phyloP scores from a whole-genome alignment of 2,113 vertebrate species.

The Otolemur garnettii region DNA sequence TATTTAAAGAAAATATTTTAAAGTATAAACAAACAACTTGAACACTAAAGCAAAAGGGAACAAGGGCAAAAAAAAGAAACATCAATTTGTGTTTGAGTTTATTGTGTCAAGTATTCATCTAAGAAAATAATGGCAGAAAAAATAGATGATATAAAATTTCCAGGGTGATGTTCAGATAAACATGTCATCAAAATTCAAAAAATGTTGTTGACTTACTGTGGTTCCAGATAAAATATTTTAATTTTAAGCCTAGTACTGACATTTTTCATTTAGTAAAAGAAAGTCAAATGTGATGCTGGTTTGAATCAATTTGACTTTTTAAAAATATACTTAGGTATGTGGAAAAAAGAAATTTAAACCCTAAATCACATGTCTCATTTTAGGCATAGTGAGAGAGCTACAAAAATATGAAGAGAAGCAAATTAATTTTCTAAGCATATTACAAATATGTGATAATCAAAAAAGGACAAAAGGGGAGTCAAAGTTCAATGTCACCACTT shows the following conservation, averaged over 20 bases:
- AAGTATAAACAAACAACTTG: background rate
- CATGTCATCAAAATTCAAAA: background rate
- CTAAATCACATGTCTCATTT: background rate
- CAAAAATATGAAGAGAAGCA: background rate
- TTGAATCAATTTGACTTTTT: background rate
- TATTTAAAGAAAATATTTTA: background rate
- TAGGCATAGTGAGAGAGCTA: background rate
- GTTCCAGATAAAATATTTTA: background rate
- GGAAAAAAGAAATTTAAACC: background rate
- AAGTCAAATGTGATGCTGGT: background rate
- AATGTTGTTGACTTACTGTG: background rate
- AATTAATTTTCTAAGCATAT: slow-evolving; percentile 1
- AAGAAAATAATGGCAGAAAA: background rate
- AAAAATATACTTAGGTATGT: background rate
- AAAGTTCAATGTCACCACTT: background rate
- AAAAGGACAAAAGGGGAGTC: background rate
- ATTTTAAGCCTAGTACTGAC: background rate
- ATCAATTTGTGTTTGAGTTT: background rate
- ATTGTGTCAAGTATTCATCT: background rate
- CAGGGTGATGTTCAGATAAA: background rate
- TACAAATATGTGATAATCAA: background rate
- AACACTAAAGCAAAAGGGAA: background rate
- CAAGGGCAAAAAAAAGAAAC: background rate
- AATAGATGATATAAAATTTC: background rate
- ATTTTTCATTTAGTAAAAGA: slow-evolving; percentile 11